phyloP scores from a whole-genome alignment of 2,888 invertebrate species.

The Ecdyonurus torrentis region DNA sequence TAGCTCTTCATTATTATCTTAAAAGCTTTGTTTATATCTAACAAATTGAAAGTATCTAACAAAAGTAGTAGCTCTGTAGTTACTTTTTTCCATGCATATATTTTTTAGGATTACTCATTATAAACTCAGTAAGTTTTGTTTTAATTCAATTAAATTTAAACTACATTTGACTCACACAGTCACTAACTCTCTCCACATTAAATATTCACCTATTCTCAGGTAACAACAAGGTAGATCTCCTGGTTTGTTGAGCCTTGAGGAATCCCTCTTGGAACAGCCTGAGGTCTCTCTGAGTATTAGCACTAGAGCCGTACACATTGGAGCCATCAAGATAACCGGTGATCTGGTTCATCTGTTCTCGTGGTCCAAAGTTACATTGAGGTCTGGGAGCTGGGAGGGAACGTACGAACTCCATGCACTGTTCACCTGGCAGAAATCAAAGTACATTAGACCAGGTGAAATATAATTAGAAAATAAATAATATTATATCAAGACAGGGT shows the following conservation, averaged over 20 bases:
- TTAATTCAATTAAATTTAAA: too few species aligned
- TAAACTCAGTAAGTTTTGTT: too few species aligned
- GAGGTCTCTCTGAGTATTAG: constrained; percentile 35
- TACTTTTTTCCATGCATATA: too few species aligned
- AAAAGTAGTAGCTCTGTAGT: too few species aligned
- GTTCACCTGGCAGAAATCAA: constrained; percentile 17
- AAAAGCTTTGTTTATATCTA: too few species aligned
- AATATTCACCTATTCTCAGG: constrained; percentile 29
- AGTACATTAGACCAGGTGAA: too few species aligned
- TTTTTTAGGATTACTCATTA: too few species aligned
- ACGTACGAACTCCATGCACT: constrained; percentile 30
- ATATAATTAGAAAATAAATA: background rate
- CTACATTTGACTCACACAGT: too few species aligned
- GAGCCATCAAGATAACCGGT: constrained; percentile 59
- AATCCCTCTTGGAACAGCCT: constrained; percentile 42
- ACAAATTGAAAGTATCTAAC: too few species aligned
- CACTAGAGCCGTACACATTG: constrained; percentile 51
- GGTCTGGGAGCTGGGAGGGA: constrained; percentile 27
- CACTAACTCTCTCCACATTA: too few species aligned
- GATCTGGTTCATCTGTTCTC: constrained; percentile 48
- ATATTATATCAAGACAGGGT: background rate
- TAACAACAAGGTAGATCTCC: constrained; percentile 34
- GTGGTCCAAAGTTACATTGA: constrained; percentile 30
- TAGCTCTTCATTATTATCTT: too few species aligned
- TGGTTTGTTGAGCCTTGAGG: constrained; percentile 34